Evolutionary conservation across 1,140 invertebrate species (phyloP).

Genomic region (Drosophila novamexicana): DNA sequence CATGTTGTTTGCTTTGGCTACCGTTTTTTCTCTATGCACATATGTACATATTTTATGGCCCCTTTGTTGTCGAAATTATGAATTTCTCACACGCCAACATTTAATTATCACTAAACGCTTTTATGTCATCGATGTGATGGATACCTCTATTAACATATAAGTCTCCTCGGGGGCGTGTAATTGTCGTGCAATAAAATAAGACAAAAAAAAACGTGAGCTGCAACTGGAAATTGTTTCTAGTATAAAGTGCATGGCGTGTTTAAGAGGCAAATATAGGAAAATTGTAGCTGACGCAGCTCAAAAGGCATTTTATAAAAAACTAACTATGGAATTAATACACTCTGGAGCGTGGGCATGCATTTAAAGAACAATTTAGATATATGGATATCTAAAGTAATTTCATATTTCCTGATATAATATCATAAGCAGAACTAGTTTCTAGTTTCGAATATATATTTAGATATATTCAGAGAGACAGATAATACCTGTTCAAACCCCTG

Average conservation of each 20-base stretch:
- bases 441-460: too few relatives aligned
- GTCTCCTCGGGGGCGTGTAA: slow-evolving; percentile 46
- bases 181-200: slow-evolving; percentile 65
- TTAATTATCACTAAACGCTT: slow-evolving; percentile 73
- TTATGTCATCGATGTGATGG: slow-evolving; percentile 61
- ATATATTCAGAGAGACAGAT: too few relatives aligned
- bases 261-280: background rate
- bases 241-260: background rate
- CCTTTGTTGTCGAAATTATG: slow-evolving; percentile 57
- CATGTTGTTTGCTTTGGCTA: slow-evolving; percentile 26
- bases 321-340: background rate
- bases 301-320: slow-evolving; percentile 3
- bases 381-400: too few relatives aligned
- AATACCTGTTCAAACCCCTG: too few relatives aligned
- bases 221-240: slow-evolving; percentile 41
- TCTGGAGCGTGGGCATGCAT: background rate
- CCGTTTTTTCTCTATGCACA: slow-evolving; percentile 9
- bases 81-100: slow-evolving; percentile 71
- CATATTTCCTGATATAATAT: too few relatives aligned
- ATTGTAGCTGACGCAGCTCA: slow-evolving; percentile 23
- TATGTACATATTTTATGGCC: slow-evolving; percentile 15
- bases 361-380: too few relatives aligned
- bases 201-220: slow-evolving; percentile 67
- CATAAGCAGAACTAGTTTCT: too few relatives aligned
- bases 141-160: slow-evolving; percentile 58